Evolutionary conservation across 2,888 invertebrate genomes (phyloP), one percentile per base, ranked within the genome.

Genomic region (Drosophila macrospina): DNA sequence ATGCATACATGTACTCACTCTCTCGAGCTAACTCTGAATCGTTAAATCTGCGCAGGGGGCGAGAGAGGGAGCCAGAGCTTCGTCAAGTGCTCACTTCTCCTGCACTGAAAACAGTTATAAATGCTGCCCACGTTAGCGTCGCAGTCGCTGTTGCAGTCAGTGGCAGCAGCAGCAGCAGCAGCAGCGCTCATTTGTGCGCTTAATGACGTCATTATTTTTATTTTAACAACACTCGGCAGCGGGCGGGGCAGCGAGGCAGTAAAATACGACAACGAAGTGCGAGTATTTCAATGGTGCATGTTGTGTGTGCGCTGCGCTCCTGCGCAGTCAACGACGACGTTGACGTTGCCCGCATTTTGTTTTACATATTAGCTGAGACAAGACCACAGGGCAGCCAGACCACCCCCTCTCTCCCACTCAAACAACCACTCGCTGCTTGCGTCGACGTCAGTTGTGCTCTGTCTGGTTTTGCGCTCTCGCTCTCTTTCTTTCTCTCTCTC

Each of bases 141-240:
- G 63, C 50, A 11, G 74, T 55, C 10, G 57, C 47, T 5, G 59
- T 36, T 42, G 54, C 61, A 47, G 68, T 51, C 39, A 42, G 20
- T 28, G 34, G 59, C 52, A 50, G 61, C 65, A 36, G 47, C 57
- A 32, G 69, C 57, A 32, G 69, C 80, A 81, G 88, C 86, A 70
- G 81, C 85, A 86, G 77, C 73, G 85, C 85, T 86, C 85, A 86
- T 86, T 86, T 86, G 85, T 84, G 89, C 78, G 78, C 89, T 83
- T 86, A 86, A 86, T 86, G 85, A 86, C 85, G 85, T 86, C 85
- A 86, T 86, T 86, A 86, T 86, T 86, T 85, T 86, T 86, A 89
- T 86, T 86, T 86, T 86, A 88, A 89, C 89, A 89, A 86, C 88
- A 68, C 69, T 66, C 65, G 72, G 62, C 42, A 69, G 78, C 65